Evolutionary conservation across 2,888 invertebrate genomes (phyloP).

Genomic region (Chymomyza fuscimana): DNA sequence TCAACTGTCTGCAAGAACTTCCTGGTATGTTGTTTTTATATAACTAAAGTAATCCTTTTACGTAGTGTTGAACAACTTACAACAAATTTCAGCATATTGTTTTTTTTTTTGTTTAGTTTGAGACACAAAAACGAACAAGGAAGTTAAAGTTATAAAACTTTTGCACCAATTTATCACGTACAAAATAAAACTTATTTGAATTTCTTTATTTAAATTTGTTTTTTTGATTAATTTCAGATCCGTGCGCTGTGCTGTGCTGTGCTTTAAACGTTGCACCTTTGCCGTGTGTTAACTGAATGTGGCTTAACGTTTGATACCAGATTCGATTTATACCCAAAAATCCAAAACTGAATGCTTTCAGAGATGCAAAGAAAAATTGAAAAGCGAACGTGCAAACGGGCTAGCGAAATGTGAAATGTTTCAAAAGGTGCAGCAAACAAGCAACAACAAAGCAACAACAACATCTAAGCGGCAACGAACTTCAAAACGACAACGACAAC

Average conservation of each 20-base stretch:
- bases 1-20: too few species aligned
- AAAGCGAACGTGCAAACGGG: conserved; percentile 1
- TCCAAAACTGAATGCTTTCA: conserved; percentile 23
- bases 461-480: conserved; percentile 67
- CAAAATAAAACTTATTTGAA: neutral
- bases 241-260: neutral
- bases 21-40: too few species aligned
- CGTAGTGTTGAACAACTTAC: conserved; percentile 59
- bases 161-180: conserved; percentile 1
- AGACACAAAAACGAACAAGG: conserved; percentile 28
- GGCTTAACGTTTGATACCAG: conserved; percentile 74
- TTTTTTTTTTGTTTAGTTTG: conserved; percentile 20
- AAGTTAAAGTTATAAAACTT: conserved; percentile 3
- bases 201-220: conserved; percentile 2
- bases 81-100: conserved; percentile 74
- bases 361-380: conserved; percentile 30
- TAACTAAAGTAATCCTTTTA: neutral
- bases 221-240: neutral
- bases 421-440: conserved; percentile 17
- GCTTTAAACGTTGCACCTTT: conserved; percentile 59
- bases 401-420: conserved; percentile 57
- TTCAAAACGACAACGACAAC: conserved; percentile 49
- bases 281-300: conserved; percentile 76
- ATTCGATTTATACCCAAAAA: conserved; percentile 78
- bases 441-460: conserved; percentile 12